Evolutionary conservation across 2,113 vertebrate species (phyloP).

Genomic region (Setophaga coronata): DNA sequence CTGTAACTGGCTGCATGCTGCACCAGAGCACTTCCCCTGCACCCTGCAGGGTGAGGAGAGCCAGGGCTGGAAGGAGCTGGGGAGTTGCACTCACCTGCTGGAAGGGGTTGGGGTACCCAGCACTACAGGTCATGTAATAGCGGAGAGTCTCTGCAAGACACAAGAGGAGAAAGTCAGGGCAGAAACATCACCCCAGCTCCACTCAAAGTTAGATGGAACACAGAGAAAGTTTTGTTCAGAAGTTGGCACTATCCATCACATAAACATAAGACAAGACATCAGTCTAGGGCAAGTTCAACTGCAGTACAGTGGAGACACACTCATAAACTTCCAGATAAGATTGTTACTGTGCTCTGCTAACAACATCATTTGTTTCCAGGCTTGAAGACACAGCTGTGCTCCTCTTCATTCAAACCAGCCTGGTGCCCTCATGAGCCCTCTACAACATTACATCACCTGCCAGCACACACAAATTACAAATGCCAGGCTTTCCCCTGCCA

Average conservation of each 20-base stretch:
- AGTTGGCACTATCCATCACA: not conserved
- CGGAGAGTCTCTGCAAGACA: constrained; percentile 83
- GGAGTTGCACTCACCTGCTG: constrained; percentile 86
- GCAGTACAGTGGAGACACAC: accelerated
- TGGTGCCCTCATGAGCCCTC: not conserved
- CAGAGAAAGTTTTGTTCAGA: not conserved
- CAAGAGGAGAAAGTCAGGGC: not conserved
- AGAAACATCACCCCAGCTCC: not conserved
- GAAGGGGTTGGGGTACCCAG: constrained; percentile 89
- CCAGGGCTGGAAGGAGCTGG: not conserved
- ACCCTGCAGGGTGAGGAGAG: not conserved
- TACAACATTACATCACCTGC: not conserved
- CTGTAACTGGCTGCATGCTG: not conserved
- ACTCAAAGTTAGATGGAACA: not conserved
- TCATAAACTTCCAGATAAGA: not conserved
- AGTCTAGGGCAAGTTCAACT: not conserved
- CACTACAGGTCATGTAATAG: constrained; percentile 88
- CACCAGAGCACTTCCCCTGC: not conserved
- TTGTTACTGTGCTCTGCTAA: not conserved
- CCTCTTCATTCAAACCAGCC: not conserved
- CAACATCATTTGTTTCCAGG: not conserved
- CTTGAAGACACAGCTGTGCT: not conserved
- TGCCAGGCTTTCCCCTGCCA: not conserved
- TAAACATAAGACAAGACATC: not conserved
- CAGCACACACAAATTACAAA: not conserved